A percentile compares a stretch with the other conserved stretches of the same genome.
Evolutionary conservation across 2,113 vertebrate species (phyloP).

Genomic region (Elephantulus edwardii): DNA sequence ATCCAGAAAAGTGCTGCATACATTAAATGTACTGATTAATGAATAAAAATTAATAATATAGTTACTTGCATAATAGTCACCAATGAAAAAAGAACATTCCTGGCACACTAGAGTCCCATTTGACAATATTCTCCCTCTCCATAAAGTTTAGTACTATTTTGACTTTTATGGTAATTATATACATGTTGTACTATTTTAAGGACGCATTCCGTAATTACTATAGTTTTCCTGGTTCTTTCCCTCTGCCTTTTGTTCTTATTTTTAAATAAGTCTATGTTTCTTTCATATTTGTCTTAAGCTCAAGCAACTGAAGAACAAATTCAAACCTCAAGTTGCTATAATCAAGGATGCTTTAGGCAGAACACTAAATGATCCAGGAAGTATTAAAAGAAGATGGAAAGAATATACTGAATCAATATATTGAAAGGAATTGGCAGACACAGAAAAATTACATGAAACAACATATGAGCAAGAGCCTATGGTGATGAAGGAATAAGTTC

Average conservation of each 20-base stretch:
- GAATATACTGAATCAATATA: no score
- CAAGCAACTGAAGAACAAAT: no score
- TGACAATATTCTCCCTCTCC: neutral
- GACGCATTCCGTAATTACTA: neutral
- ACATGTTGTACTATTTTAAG: neutral
- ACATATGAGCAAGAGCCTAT: no score
- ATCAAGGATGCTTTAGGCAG: no score
- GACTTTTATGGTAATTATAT: neutral
- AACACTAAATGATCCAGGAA: no score
- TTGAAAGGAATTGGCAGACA: no score
- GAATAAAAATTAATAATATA: slow-evolving; percentile 14
- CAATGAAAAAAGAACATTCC: slow-evolving; percentile 3
- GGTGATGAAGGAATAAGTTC: no score
- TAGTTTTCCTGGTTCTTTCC: neutral
- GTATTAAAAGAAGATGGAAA: no score
- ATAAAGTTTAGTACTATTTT: neutral
- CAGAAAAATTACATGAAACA: no score
- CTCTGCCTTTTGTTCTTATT: no score
- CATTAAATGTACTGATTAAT: neutral
- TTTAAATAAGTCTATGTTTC: neutral
- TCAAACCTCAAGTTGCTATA: no score
- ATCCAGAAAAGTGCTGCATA: neutral
- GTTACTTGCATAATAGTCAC: neutral
- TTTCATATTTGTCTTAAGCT: no score
- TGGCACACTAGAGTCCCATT: neutral